Evolutionary conservation across 2,113 vertebrate species (phyloP), one percentile per base, ranked within the genome.

Genomic region (Scytalopus superciliaris): DNA sequence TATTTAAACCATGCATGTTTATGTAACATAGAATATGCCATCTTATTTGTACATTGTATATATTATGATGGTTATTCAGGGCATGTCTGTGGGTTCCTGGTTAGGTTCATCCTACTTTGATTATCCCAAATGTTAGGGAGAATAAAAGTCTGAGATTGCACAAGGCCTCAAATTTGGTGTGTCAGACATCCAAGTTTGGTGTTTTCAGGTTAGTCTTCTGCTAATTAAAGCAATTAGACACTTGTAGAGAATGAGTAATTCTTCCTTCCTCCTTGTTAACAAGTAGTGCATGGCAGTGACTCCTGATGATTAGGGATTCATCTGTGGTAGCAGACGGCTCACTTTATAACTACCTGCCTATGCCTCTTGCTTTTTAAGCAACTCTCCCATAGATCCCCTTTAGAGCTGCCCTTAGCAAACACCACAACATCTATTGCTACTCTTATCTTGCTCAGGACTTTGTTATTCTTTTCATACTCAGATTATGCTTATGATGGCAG

Each of bases 281-380:
- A 76, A 81, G 78, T 68, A 55, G 72, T 59, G 42, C 56, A 24
- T 37, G 79, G 68, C 94, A 74, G 60, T 56, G 75, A 30, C 57
- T 92, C 89, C 42, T 12, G 3, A 52, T 68, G 69, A 91, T 94
- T 83, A 96, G 55, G 33, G 39, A 95, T 90, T 96, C 87, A 44
- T 78, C 60, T 77, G 72, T n/a, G 35, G 75, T 77, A 92, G 87
- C 56, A 94, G 90, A 77, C 35, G 0, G 60, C 90, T 93, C 75
- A 13, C 63, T 94, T 77, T 37, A 73, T 87, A 89, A 69, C 53
- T 68, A 85, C 88, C 75, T 90, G 88, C 28, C 33, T 74, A 63
- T 90, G 76, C 53, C 75, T 80, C 59, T 80, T 74, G 88, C 40
- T 80, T 97, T 94, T 77, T 88, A 93, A 96, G 50, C 76, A 96